Evolutionary conservation across 2,113 vertebrate genomes (phyloP), one percentile per base, ranked within the genome.

Genomic region (Dryoscopus gambensis): DNA sequence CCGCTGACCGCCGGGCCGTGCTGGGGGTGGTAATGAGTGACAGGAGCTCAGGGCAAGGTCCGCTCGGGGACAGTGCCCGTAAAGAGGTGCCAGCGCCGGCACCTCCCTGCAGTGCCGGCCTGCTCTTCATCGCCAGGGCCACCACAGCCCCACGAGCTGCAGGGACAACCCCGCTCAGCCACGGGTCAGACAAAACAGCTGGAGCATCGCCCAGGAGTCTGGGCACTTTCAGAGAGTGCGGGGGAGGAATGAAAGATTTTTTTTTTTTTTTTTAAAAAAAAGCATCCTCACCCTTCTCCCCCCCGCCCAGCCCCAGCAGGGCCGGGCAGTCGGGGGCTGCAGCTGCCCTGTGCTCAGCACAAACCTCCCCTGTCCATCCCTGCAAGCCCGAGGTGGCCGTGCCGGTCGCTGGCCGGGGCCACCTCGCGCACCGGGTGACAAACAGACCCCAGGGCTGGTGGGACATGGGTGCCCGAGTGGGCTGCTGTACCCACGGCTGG

Each of bases 171-270:
- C 56, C 1, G 2, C 42, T 30, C 33, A 44, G 84, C 60, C 12
- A 1, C 1, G 7, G 14, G 3, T 0, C 12, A 46, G 7, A 52
- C 57, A 49, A 4, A 30, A 1, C 23, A 15, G 28, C 69, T 4
- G 24, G n/a, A 47, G n/a, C 67, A 12, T n/a, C 33, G 5, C 22
- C 49, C 16, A 2, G 21, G 10, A 30, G 16, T 11, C n/a, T 2
- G 62, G 67, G 49, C 10, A 5, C 31, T 8, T 28, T 3, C 46
- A 35, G 52, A 35, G 12, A 9, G n/a, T n/a, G n/a, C n/a, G n/a
- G n/a, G n/a, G n/a, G n/a, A n/a, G n/a, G n/a, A n/a, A n/a, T n/a
- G n/a, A n/a, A n/a, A n/a, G n/a, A n/a, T n/a, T n/a, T n/a, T n/a
- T n/a, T n/a, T n/a, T n/a, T n/a, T 42, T 44, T 44, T 44, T 44